phyloP scores from a whole-genome alignment of 64 coral and sea anemone species.

The Orbicella faveolata region DNA sequence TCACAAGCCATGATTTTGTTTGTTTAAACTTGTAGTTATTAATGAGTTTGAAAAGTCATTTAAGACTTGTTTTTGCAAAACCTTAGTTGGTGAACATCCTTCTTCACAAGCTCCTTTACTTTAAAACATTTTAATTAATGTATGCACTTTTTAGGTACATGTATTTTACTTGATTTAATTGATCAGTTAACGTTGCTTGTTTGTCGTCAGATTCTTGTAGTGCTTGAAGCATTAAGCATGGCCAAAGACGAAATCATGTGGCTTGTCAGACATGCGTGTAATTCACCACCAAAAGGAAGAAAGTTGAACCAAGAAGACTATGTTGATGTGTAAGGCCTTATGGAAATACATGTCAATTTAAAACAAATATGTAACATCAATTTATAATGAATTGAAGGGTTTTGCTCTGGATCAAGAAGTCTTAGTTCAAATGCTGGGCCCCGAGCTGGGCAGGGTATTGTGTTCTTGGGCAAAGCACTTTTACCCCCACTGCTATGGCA shows the following conservation, averaged over 20 bases:
- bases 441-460: no score
- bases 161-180: neutral
- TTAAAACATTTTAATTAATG: neutral
- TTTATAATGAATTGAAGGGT: no score
- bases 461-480: no score
- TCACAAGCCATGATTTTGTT: no score
- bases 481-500: no score
- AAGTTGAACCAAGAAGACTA: constrained; percentile 90
- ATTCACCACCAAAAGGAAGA: constrained; percentile 72
- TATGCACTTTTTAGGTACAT: neutral
- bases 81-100: neutral
- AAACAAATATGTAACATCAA: no score
- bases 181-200: neutral
- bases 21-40: no score
- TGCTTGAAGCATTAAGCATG: constrained; percentile 72
- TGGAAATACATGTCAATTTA: no score
- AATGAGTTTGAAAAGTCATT: neutral
- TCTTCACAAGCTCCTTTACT: neutral
- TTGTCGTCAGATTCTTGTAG: constrained; percentile 70
- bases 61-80: neutral
- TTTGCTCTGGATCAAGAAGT: no score
- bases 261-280: constrained; percentile 76
- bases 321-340: constrained; percentile 64
- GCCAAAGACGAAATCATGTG: constrained; percentile 86
- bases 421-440: no score